These are phyloP conservation scores for Meloe dianella DNA, from an alignment of 2,888 invertebrate genomes.

Conservation along the genomic window DNA sequence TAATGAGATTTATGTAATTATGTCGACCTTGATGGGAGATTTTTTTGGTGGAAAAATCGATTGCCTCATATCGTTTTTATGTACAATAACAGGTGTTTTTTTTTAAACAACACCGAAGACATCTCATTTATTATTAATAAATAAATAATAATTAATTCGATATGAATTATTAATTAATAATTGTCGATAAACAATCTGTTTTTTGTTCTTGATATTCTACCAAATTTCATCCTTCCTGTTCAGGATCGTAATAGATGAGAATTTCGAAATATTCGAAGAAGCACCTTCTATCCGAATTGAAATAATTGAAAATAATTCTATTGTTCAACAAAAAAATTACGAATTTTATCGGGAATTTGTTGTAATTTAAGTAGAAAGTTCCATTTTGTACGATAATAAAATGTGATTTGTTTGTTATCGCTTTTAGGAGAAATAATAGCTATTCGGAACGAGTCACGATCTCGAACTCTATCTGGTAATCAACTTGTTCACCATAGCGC, in stretches of 20 bases:
- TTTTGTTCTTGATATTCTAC: neutral
- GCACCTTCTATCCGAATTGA: too few species aligned
- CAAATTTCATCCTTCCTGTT: too few species aligned
- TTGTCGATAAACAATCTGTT: neutral
- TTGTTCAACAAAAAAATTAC: too few species aligned
- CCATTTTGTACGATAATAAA: too few species aligned
- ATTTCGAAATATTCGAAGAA: neutral
- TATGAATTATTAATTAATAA: neutral
- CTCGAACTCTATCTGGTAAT: too few species aligned
- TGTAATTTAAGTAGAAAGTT: too few species aligned
- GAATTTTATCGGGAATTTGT: too few species aligned
- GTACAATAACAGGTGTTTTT: neutral
- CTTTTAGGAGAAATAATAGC: too few species aligned
- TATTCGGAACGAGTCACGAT: too few species aligned
- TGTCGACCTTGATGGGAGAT: neutral
- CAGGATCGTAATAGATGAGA: neutral
- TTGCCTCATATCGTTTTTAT: neutral
- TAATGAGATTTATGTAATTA: slow-evolving; percentile 12
- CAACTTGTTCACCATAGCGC: neutral
- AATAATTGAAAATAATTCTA: too few species aligned
- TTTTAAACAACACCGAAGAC: neutral
- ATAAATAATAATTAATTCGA: neutral
- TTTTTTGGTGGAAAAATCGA: neutral
- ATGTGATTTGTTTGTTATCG: too few species aligned
- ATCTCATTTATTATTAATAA: neutral